Evolutionary conservation across 1,140 invertebrate genomes (phyloP).

Genomic region (Eriosoma lanigerum): DNA sequence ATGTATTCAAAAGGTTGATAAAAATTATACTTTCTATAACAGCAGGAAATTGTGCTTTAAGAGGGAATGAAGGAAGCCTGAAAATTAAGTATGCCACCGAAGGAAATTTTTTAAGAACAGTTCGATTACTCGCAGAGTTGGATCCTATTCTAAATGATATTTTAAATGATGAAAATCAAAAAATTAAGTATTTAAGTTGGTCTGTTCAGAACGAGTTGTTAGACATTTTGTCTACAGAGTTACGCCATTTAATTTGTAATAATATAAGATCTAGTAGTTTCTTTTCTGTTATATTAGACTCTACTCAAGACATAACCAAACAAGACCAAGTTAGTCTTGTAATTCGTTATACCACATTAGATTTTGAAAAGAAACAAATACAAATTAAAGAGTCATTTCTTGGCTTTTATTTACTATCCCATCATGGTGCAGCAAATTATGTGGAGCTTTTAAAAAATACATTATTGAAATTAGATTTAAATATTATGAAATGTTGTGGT

Average conservation of each 20-base stretch:
- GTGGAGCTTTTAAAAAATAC: not conserved
- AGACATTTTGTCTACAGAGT: not conserved
- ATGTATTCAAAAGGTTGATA: not conserved
- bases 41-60: not conserved
- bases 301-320: slow-evolving; percentile 23
- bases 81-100: not conserved
- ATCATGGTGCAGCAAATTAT: slow-evolving; percentile 11
- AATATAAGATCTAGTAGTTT: not conserved
- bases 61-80: not conserved
- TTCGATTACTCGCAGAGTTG: not conserved
- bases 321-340: slow-evolving; percentile 8
- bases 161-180: not conserved
- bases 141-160: slow-evolving; percentile 2
- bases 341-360: slow-evolving; percentile 1
- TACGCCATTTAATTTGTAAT: slow-evolving; percentile 6
- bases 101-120: slow-evolving; percentile 21
- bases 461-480: not conserved
- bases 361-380: not conserved
- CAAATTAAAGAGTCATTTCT: slow-evolving; percentile 10
- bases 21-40: slow-evolving; percentile 24
- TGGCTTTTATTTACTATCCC: not conserved
- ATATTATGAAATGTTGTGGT: not conserved
- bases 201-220: slow-evolving; percentile 23
- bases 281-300: slow-evolving; percentile 6
- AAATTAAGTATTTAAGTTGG: slow-evolving; percentile 14